Base-by-base conservation (phyloP, 2,888 invertebrate species). In the Morpho deidamia region DNA sequence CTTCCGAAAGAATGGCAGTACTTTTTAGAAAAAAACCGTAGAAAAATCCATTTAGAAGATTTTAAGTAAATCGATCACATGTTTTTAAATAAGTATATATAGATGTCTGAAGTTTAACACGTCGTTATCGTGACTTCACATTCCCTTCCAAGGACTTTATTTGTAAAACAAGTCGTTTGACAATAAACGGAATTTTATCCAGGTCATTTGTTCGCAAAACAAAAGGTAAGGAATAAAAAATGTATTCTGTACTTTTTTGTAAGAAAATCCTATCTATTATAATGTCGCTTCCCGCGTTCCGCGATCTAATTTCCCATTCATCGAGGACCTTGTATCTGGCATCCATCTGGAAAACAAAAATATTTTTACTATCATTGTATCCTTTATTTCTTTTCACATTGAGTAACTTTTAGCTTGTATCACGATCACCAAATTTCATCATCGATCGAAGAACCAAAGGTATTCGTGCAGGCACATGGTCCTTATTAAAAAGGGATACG, bases 251-350 rank as follows among this genome's bases (percentile, higher is more conserved):
- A 55, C 38, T 57, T 39, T 60, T 62, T 62, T 60, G 54, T 62
- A 70, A 66, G 69, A 72, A 80, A 79, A 79, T 76, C 67, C 71
- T 69, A 70, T 74, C 70, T 70, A 73, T 78, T 77, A 77, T 75
- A 79, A 80, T 78, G 77, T 75, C 71, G 71, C 72, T 74, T 74
- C 73, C 72, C 70, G 71, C 66, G 69, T 71, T 69, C 67, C 68
- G 61, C 69, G 72, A 79, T 79, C 77, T 82, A 80, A 83, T 83
- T 83, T 81, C 78, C 77, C 72, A 81, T 81, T 79, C 77, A 81
- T 76, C 74, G 74, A 69, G 71, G 70, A 67, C 69, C 70, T 73
- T 73, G 72, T 77, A 78, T 76, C 69, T 72, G 71, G 51, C 56
- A 61, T 48, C 46, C 59, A 56, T 67, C 58, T 59, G 51, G 58